phyloP scores from a whole-genome alignment of 64 coral and sea anemone species.

The Montipora foliosa region DNA sequence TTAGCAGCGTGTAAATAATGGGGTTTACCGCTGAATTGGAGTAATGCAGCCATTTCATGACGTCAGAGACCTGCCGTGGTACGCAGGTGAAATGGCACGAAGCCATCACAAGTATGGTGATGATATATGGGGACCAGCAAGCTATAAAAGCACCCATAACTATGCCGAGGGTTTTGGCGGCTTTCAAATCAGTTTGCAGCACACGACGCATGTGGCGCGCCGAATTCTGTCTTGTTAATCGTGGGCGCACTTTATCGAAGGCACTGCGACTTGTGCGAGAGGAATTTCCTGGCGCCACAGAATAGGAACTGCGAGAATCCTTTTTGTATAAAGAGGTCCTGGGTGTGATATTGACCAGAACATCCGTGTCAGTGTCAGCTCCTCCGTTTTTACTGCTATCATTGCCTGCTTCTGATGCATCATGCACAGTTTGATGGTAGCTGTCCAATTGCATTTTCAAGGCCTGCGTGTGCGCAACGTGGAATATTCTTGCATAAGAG shows the following conservation, averaged over 20 bases:
- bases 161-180: conserved; percentile 87
- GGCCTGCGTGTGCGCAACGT: conserved; percentile 79
- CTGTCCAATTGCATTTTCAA: conserved; percentile 64
- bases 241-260: conserved; percentile 59
- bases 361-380: not conserved
- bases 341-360: conserved; percentile 16
- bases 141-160: conserved; percentile 93
- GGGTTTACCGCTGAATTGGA: conserved; percentile 93
- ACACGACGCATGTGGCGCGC: conserved; percentile 54
- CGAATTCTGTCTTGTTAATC: conserved; percentile 70
- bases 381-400: conserved; percentile 38
- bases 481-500: conserved; percentile 87
- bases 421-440: conserved; percentile 13
- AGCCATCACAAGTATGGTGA: conserved; percentile 44
- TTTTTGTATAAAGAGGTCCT: conserved; percentile 18
- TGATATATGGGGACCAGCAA: conserved; percentile 89
- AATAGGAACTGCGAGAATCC: conserved; percentile 12
- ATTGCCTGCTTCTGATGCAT: conserved; percentile 12
- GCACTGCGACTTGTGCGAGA: conserved; percentile 9
- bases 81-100: conserved; percentile 59
- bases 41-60: conserved; percentile 92
- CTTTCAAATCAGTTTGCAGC: conserved; percentile 72
- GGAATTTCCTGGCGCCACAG: not conserved
- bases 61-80: not conserved
- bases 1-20: conserved; percentile 84